phyloP scores from a whole-genome alignment of 2,888 invertebrate species.

The Campoplex capitator region DNA sequence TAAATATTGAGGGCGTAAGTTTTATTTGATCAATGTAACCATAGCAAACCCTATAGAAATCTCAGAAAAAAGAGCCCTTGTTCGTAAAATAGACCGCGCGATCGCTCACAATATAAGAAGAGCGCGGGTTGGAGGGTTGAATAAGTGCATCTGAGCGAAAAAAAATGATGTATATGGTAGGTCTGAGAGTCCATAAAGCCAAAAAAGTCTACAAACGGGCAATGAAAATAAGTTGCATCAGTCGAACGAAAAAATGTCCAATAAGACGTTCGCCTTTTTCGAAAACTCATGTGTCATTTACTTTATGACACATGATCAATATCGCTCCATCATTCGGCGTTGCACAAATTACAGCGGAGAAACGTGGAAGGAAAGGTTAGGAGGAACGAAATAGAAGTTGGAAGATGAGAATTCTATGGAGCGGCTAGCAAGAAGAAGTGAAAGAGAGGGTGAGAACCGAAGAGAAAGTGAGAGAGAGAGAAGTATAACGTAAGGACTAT shows the following conservation, averaged over 20 bases:
- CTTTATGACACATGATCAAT: conserved; percentile 42
- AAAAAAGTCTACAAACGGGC: neutral
- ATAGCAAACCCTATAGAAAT: too few relatives aligned
- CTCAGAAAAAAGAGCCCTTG: too few relatives aligned
- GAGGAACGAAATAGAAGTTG: conserved; percentile 23
- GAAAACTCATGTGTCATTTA: neutral
- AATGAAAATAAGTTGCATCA: neutral
- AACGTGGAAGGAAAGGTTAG: neutral
- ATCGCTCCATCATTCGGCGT: conserved; percentile 48
- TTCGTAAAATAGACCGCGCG: too few relatives aligned
- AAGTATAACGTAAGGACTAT: conserved; percentile 22
- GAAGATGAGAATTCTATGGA: conserved; percentile 59
- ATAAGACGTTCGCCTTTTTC: conserved; percentile 3
- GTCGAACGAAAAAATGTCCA: conserved; percentile 11
- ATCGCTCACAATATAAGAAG: too few relatives aligned
- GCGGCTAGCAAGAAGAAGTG: conserved; percentile 32
- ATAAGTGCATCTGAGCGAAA: neutral
- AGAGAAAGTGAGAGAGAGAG: conserved; percentile 1
- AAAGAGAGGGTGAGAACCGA: conserved; percentile 17
- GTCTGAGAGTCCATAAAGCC: neutral
- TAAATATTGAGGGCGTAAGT: too few relatives aligned
- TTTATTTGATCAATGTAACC: too few relatives aligned
- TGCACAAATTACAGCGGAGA: conserved; percentile 39
- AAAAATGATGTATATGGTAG: neutral
- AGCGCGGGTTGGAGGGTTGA: too few relatives aligned